Base-by-base conservation (phyloP, 2,888 invertebrate species). In the Augiades crinisus region DNA sequence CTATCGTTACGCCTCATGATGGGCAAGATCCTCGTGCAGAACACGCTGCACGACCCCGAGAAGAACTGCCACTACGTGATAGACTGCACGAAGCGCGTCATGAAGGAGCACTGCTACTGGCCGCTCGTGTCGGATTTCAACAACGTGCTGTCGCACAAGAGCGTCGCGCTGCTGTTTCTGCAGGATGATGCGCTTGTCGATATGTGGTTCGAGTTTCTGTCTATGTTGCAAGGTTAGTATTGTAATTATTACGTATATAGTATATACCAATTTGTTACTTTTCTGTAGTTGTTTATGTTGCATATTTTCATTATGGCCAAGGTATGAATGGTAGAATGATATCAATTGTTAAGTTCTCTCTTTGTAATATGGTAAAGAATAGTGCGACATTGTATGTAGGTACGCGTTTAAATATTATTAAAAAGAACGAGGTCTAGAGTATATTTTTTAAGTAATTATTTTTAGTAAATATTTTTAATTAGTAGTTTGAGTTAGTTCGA, bases 21-120 rank as follows among this genome's bases (percentile, higher is more conserved):
- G 95, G 94, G 94, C 61, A 95, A 95, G 77, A 97, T 98, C 67
- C 91, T 98, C 12, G 95, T 98, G 51, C 95, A 94, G 70, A 97
- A 96, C 78, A 95, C 95, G 0, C 81, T 98, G 43, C 96, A 97
- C 77, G 95, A 95, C 82, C 92, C 93, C 1, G 91, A 91, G 14
- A 93, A 93, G 69, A 97, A 97, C 77, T 94, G 94, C 68, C 98
- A 98, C 79, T 94, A 93, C 68, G 98, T 98, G 14, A 98, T 99
- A 41, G 97, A 98, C 77, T 99, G 99, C 76, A 95, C 94, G 8
- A 92, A 94, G 60, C 92, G 95, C 54, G 96, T 98, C 14, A 98
- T 99, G 97, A 98, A 97, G 85, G 97, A 98, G 73, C 99, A 99
- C 78, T 98, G 98, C 83, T 99, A 98, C 80, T 99, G 99, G 99